Evolutionary conservation across 2,113 vertebrate genomes (phyloP), one percentile per base, ranked within the genome.

Genomic region (Micronisus gabar): DNA sequence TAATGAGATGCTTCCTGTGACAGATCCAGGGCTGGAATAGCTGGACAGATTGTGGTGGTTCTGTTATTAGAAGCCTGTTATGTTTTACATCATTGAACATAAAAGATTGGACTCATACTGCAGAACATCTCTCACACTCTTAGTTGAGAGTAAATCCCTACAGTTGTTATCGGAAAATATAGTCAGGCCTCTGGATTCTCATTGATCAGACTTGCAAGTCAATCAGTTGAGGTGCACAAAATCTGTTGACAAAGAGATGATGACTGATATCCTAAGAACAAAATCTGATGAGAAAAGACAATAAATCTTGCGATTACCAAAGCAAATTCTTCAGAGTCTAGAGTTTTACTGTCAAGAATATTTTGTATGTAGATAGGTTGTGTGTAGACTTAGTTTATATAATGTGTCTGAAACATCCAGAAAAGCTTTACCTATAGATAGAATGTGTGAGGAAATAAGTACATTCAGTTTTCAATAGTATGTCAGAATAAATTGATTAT

Each of bases 21-120:
- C 70, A 95, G 76, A 90, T 70, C 53, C 55, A 86, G 74, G 67
- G 58, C 92, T 80, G 71, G 78, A 95, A 93, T 45, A 91, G 48
- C 71, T 70, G 78, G 58, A 86, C 75, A 93, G 85, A 91, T 90
- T 88, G 71, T 55, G 38, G 30, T 52, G 43, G 26, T 79, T 93
- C 94, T 94, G 68, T 94, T 95, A 87, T 95, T 96, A 93, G 89
- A 93, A 96, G 56, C 40, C 56, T 72, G 21, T 91, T 90, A 68
- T n/a, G 23, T 89, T 94, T 91, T 86, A 91, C 81, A 65, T 11
- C 81, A 61, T 10, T 84, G 83, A 84, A 32, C 73, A 67, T 81
- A 63, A 91, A 89, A 86, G 80, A 84, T 58, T 26, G 27, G 32
- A 36, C 29, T 95, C 0, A 0, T 93, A 34, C n/a, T 78, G 38